phyloP scores from a whole-genome alignment of 2,113 vertebrate species.

The Smithornis capensis region DNA sequence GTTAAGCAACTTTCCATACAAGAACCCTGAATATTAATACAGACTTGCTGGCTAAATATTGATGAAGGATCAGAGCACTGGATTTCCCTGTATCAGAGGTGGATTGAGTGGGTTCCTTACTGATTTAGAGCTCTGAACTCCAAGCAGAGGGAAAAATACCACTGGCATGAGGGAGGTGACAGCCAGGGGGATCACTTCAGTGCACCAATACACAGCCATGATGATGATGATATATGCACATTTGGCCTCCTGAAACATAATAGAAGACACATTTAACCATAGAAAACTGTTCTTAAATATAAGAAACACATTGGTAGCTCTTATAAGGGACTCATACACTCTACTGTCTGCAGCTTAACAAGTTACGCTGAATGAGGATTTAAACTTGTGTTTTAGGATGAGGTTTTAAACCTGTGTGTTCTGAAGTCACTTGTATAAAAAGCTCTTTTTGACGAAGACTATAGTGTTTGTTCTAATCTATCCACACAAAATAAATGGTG shows the following conservation, averaged over 20 bases:
- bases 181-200: conserved; percentile 91
- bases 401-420: not conserved
- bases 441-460: not conserved
- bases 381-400: not conserved
- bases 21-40: not conserved
- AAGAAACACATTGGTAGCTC: not conserved
- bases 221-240: conserved; percentile 89
- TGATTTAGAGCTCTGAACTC: conserved; percentile 87
- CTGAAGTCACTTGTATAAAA: not conserved
- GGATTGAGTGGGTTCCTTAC: conserved; percentile 65
- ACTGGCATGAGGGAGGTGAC: conserved; percentile 89
- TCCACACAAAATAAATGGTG: not conserved
- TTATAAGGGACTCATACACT: not conserved
- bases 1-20: not conserved
- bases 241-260: conserved; percentile 81
- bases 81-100: not conserved
- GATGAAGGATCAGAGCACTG: not conserved
- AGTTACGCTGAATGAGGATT: not conserved
- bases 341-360: not conserved
- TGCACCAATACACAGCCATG: conserved; percentile 96
- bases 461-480: not conserved
- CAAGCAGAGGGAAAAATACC: conserved; percentile 90
- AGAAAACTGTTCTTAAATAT: not conserved
- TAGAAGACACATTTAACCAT: not conserved
- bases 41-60: not conserved